Evolutionary conservation across 1,140 invertebrate genomes (phyloP), one percentile per base, ranked within the genome.

Genomic region (Heterodera carotae): DNA sequence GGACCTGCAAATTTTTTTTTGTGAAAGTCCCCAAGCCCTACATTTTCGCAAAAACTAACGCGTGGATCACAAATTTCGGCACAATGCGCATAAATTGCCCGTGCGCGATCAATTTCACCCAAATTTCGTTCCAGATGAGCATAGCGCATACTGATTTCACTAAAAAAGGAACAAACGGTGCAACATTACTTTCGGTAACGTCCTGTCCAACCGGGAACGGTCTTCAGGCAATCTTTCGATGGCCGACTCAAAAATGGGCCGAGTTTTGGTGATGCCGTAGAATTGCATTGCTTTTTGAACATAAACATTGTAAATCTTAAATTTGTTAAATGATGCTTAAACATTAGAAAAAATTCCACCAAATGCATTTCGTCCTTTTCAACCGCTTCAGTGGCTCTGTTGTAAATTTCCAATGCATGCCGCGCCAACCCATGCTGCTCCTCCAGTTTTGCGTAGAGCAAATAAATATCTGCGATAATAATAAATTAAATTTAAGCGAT

Each of bases 51-150:
- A 81, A 73, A 31, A 78, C 84, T 88, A 88, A 93, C 92, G 83
- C 96, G 91, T 7, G 97, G 97, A 91, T 99, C 97, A 90, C 96
- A 98, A 84, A 99, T 97, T 91, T 99, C 96, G 83, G 95, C 96
- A 87, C 95, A 98, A 89, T 99, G 96, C 0, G 93, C 93, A 88
- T 98, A 99, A 86, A 99, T 95, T 0, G 95, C 95, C 83, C 97
- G 90, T 0, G 96, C 96, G 82, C 97, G 90, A 88, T 98, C 96
- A 79, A 98, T 94, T 91, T 99, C 96, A 67, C 97, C 97, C 31
- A 99, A 89, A 89, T 96, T 96, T 1, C 94, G 94, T 90, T 99
- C 97, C 91, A 99, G 92, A 89, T 99, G 96, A 22, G 97, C 92
- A 90, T 98, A 99, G 68, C 94, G 90, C 36, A 97, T 87, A 87